Percentiles rank a stretch among this genome's conserved stretches.
Evolutionary conservation across 2,888 invertebrate species (phyloP).

Genomic region (Cerastis leucographa): DNA sequence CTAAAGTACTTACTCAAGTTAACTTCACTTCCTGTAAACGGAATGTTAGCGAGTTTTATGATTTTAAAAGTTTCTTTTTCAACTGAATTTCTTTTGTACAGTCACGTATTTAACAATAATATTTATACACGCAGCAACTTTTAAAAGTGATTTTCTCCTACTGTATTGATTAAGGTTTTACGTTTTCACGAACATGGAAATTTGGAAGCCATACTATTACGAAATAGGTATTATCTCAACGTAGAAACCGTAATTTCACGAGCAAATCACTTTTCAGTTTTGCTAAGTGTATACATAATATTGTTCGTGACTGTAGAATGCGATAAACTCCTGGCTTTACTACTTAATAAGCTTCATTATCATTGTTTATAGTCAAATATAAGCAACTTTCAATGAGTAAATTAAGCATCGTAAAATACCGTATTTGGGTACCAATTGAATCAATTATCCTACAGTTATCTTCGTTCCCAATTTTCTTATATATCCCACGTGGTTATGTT

Average conservation of each 20-base stretch:
- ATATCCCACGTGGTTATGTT: conserved; percentile 31
- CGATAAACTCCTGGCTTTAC: neutral
- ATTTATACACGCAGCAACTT: too few species aligned
- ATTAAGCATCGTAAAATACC: conserved; percentile 3
- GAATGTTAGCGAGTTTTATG: conserved; percentile 5
- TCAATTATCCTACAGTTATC: neutral
- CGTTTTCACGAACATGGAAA: too few species aligned
- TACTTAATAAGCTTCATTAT: neutral
- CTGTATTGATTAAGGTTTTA: too few species aligned
- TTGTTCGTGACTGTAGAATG: too few species aligned
- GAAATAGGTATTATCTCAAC: too few species aligned
- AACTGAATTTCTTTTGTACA: neutral
- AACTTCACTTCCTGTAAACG: conserved; percentile 28
- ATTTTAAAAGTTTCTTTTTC: conserved; percentile 7
- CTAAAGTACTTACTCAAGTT: conserved; percentile 15
- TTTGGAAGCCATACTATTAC: too few species aligned
- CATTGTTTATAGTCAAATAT: neutral
- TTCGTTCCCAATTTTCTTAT: conserved; percentile 18
- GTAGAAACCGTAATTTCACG: too few species aligned
- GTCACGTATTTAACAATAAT: too few species aligned
- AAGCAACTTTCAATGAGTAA: neutral
- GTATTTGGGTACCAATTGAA: neutral
- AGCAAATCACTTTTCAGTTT: too few species aligned
- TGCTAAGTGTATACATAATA: too few species aligned
- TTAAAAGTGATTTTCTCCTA: too few species aligned